Base-by-base conservation (phyloP, 2,113 vertebrate genomes). In the Phaetusa simplex region DNA sequence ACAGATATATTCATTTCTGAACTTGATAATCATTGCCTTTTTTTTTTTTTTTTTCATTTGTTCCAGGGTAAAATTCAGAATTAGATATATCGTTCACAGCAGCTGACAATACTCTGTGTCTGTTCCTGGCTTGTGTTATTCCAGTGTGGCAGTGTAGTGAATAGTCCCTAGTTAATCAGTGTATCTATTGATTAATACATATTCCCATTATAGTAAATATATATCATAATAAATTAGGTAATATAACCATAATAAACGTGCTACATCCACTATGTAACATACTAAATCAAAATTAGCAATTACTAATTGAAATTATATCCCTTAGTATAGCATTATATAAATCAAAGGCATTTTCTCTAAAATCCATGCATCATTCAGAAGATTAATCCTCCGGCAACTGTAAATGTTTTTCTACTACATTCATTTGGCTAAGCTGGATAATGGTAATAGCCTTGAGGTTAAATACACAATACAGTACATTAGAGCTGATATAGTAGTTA, bases 201-300 rank as follows among this genome's bases (percentile, higher is more conserved):
- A 70, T 71, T 94, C 42, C 72, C n/a, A 88, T 93, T 96, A 88
- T 64, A 79, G 71, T 93, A 96, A 87, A 95, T 93, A 95, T 93
- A 81, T 86, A 94, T 97, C 83, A 83, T 94, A 94, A 90, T 95
- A 96, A 95, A 90, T 87, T 94, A 95, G 88, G 83, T 91, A 83
- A 94, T 87, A 67, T 55, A 93, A 73, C 64, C 49, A 30, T 94
- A 93, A 96, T 86, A 97, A 97, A 96, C 52, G 21, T 82, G 61
- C 72, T 96, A n/a, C 82, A 88, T 80, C 82, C 61, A 77, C 27
- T 79, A 70, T 77, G 83, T 94, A 85, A 80, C 76, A 43, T 56
- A 79, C 91, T 97, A 97, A 91, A 97, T 97, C 84, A 96, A 96
- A 97, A 97, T 96, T 96, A 96, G 91, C 71, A 52, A 88, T 91